phyloP scores from a whole-genome alignment of 2,888 invertebrate genomes.

The Piscicola geometra region DNA sequence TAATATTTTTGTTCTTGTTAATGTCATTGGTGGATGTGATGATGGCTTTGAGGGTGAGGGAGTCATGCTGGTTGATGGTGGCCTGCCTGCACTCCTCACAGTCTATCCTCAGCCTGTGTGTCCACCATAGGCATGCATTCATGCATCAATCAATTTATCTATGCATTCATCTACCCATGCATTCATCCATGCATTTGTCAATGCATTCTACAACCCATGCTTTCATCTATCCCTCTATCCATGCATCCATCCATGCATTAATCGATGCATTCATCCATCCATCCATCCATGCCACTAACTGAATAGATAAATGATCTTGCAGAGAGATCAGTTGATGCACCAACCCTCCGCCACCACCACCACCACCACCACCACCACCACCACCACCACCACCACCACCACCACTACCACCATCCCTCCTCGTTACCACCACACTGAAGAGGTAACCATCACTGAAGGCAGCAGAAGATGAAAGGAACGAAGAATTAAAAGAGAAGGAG shows the following conservation, averaged over 20 bases:
- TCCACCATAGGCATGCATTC: not conserved
- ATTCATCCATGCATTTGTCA: not conserved
- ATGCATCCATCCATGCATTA: not conserved
- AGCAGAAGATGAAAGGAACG: not conserved
- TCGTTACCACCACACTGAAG: constrained; percentile 16
- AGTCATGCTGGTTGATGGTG: constrained; percentile 24
- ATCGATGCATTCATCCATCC: not conserved
- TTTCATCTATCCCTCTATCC: not conserved
- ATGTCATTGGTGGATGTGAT: not conserved
- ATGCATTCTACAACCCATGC: too few species aligned
- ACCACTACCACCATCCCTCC: not conserved
- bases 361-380: not conserved
- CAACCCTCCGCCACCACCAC: not conserved
- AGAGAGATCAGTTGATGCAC: constrained; percentile 12
- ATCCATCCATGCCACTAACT: not conserved
- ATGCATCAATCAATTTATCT: not conserved
- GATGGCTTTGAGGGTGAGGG: constrained; percentile 7
- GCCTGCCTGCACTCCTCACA: constrained; percentile 12
- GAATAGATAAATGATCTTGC: not conserved
- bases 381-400: not conserved
- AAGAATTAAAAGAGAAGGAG: not conserved
- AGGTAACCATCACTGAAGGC: constrained; percentile 17
- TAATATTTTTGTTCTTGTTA: not conserved
- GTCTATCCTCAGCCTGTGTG: not conserved
- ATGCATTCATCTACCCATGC: not conserved